phyloP scores from a whole-genome alignment of 1,140 invertebrate species.

The Pachypeltis micranthus region DNA sequence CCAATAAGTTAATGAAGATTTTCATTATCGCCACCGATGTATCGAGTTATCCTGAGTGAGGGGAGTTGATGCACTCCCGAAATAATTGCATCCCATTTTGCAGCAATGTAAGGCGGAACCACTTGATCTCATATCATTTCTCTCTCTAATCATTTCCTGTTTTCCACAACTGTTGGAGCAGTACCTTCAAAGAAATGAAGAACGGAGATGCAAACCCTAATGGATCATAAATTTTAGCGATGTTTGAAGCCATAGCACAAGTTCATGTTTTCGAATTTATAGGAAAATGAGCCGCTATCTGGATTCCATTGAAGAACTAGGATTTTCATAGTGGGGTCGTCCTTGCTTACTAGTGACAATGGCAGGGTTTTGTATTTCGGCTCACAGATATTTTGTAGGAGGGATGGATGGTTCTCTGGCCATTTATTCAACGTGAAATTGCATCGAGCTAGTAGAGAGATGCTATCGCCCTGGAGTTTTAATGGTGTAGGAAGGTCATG shows the following conservation, averaged over 20 bases:
- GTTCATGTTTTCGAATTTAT: neutral
- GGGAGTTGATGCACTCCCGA: no score
- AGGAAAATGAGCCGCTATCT: neutral
- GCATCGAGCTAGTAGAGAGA: slow-evolving; percentile 16
- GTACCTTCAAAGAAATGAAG: neutral
- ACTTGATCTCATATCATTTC: no score
- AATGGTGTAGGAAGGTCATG: slow-evolving; percentile 20
- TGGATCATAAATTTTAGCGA: slow-evolving; percentile 6
- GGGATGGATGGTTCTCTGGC: neutral
- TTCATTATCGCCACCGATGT: no score
- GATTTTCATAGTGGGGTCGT: neutral
- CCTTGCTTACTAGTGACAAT: neutral
- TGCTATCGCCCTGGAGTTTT: slow-evolving; percentile 18
- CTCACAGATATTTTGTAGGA: slow-evolving; percentile 4
- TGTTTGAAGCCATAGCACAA: neutral
- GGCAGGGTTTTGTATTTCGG: neutral
- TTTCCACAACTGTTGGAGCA: neutral
- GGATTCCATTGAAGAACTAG: slow-evolving; percentile 9
- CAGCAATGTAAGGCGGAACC: neutral
- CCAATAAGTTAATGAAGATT: no score
- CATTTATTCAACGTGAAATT: slow-evolving; percentile 25
- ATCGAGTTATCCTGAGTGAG: no score
- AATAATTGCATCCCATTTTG: no score
- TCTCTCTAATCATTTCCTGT: neutral
- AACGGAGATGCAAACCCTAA: neutral